Conservation (phyloP, 92 coral and sea anemone species). For the Actinernus sp. region DNA sequence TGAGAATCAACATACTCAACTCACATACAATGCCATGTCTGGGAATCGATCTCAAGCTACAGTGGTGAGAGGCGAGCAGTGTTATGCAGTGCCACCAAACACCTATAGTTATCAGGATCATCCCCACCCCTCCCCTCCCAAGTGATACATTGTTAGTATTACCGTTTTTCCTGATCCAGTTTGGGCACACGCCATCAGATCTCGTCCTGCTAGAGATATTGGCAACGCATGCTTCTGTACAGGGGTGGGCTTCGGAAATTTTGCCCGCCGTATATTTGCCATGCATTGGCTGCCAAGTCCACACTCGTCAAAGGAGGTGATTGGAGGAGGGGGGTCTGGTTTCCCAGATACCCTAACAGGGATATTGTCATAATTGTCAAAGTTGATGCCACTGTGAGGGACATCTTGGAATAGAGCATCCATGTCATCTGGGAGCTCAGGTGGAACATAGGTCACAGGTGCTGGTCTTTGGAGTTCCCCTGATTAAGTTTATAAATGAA, state of each 20-base stretch:
- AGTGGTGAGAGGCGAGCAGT: no score
- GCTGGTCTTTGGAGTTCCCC: constrained; percentile 52
- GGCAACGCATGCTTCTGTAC: constrained; percentile 96
- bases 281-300: constrained; percentile 78
- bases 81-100: no score
- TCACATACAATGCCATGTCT: no score
- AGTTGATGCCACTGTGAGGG: constrained; percentile 92
- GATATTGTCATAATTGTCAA: constrained; percentile 91
- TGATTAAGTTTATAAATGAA: no score
- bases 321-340: constrained; percentile 61
- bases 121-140: no score
- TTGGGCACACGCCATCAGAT: constrained; percentile 99
- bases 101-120: no score
- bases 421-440: constrained; percentile 82
- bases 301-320: constrained; percentile 77
- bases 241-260: constrained; percentile 91
- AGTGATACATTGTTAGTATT: constrained; percentile 19
- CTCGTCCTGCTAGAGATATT: constrained; percentile 78
- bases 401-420: constrained; percentile 78
- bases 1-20: no score
- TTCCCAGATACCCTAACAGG: constrained; percentile 84
- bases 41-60: no score
- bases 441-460: constrained; percentile 92
- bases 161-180: constrained; percentile 99
- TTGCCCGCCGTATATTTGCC: constrained; percentile 77